These are phyloP conservation scores for Rhinatrema bivittatum DNA, from an alignment of 2,797 vertebrate genomes.

Conservation along the genomic window DNA sequence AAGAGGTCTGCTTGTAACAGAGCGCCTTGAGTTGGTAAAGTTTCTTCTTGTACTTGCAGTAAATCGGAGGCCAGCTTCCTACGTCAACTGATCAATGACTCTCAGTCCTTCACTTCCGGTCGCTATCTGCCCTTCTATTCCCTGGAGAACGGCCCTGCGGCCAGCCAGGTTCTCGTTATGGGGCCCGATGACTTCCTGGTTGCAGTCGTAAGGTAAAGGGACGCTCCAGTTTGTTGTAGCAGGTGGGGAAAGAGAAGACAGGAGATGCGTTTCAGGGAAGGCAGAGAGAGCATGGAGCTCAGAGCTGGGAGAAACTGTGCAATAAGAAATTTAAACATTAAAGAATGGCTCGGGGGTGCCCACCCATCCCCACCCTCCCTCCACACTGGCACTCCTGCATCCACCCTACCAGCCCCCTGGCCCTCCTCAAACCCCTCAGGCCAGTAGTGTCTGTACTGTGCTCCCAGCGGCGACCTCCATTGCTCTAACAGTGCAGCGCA, in stretches of 20 bases:
- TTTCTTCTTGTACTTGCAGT: conserved; percentile 51
- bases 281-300: background rate
- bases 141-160: conserved; percentile 55
- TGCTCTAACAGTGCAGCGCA: too few relatives aligned
- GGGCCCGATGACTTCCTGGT: conserved; percentile 93
- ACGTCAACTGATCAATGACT: conserved; percentile 80
- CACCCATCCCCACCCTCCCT: too few relatives aligned
- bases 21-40: too few relatives aligned
- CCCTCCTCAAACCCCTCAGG: too few relatives aligned
- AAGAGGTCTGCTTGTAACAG: too few relatives aligned
- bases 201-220: conserved; percentile 78
- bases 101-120: conserved; percentile 56
- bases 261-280: background rate
- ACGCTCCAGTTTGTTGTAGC: background rate
- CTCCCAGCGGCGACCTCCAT: too few relatives aligned
- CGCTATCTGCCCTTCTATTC: conserved; percentile 59
- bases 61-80: conserved; percentile 72
- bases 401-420: too few relatives aligned
- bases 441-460: too few relatives aligned
- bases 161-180: conserved; percentile 90
- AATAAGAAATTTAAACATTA: too few relatives aligned
- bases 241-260: background rate
- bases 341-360: too few relatives aligned
- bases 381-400: too few relatives aligned
- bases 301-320: too few relatives aligned